Evolutionary conservation across 1,140 invertebrate species (phyloP).

Genomic region (Drosophila pachea): DNA sequence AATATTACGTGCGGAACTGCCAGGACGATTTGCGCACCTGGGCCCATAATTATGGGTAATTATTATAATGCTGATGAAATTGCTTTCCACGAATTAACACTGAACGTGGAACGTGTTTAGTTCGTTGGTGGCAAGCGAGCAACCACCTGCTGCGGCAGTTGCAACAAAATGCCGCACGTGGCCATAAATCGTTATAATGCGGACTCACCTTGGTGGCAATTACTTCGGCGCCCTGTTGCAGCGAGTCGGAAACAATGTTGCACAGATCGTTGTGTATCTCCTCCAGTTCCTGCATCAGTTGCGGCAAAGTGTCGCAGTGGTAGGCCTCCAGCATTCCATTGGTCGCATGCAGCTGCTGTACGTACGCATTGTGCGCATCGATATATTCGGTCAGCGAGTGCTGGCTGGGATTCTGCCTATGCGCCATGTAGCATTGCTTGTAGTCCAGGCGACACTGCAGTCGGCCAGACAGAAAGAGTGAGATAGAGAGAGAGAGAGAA

Average conservation of each 20-base stretch:
- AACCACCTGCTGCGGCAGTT: conserved; percentile 20
- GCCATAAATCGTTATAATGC: conserved; percentile 43
- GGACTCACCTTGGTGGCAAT: conserved; percentile 88
- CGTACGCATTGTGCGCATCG: conserved; percentile 95
- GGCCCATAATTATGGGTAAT: conserved; percentile 48
- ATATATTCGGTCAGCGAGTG: conserved; percentile 88
- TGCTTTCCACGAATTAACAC: conserved; percentile 22
- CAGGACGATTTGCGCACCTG: conserved; percentile 51
- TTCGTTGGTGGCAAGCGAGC: neutral
- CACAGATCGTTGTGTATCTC: conserved; percentile 91
- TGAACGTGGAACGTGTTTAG: too few relatives aligned
- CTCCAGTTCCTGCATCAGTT: conserved; percentile 91
- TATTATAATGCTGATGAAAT: conserved; percentile 68
- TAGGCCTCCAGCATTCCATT: conserved; percentile 91
- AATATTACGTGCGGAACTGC: conserved; percentile 50
- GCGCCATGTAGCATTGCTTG: conserved; percentile 88
- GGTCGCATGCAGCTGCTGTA: conserved; percentile 93
- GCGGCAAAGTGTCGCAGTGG: conserved; percentile 86
- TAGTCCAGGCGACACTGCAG: conserved; percentile 91
- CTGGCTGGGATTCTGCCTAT: conserved; percentile 84
- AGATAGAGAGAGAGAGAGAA: neutral
- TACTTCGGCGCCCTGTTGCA: conserved; percentile 89
- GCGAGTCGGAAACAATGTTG: conserved; percentile 87
- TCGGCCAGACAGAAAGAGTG: conserved; percentile 18
- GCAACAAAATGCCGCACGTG: conserved; percentile 45